A percentile compares a stretch with the other conserved stretches of the same genome.
These are phyloP conservation scores for Drosophila seguyi DNA, from an alignment of 1,140 invertebrate species.

Conservation along the genomic window DNA sequence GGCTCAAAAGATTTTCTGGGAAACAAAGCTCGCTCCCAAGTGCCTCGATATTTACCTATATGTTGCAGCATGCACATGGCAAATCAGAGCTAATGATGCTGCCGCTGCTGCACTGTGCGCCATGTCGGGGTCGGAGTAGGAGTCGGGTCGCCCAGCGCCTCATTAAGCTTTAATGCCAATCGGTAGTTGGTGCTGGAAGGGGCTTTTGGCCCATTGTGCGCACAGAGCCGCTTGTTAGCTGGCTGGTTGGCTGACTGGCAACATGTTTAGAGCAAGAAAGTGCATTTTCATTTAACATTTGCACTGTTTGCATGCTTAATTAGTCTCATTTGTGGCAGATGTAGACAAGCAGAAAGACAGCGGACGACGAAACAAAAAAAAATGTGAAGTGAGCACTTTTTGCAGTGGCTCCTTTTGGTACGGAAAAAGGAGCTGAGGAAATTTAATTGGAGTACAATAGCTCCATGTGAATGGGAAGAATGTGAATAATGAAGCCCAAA, in stretches of 20 bases:
- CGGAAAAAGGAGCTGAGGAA: not conserved
- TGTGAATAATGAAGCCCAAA: slow-evolving; percentile 15
- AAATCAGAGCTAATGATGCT: slow-evolving; percentile 64
- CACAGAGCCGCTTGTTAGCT: slow-evolving; percentile 4
- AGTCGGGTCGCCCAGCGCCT: slow-evolving; percentile 31
- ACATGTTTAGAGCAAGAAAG: slow-evolving; percentile 40
- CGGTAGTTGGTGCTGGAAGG: slow-evolving; percentile 25
- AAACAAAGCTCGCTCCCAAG: slow-evolving; percentile 11
- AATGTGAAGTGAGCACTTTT: slow-evolving; percentile 13
- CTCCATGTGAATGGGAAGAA: not conserved
- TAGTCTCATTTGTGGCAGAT: slow-evolving; percentile 52
- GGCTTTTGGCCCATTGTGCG: slow-evolving; percentile 16
- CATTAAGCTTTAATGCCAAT: slow-evolving; percentile 72
- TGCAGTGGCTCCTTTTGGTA: not conserved
- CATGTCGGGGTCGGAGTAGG: slow-evolving; percentile 2
- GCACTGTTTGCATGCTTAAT: slow-evolving; percentile 63
- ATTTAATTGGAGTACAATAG: slow-evolving; percentile 7
- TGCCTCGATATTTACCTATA: slow-evolving; percentile 14
- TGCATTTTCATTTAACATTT: slow-evolving; percentile 52
- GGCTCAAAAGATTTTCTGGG: not conserved
- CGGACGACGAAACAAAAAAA: slow-evolving; percentile 5
- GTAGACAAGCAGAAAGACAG: slow-evolving; percentile 4
- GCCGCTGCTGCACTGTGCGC: slow-evolving; percentile 21
- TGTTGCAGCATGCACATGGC: slow-evolving; percentile 10
- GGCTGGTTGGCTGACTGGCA: slow-evolving; percentile 26